Evolutionary conservation across 2,113 vertebrate genomes (phyloP).

Genomic region (Melierax canorus): DNA sequence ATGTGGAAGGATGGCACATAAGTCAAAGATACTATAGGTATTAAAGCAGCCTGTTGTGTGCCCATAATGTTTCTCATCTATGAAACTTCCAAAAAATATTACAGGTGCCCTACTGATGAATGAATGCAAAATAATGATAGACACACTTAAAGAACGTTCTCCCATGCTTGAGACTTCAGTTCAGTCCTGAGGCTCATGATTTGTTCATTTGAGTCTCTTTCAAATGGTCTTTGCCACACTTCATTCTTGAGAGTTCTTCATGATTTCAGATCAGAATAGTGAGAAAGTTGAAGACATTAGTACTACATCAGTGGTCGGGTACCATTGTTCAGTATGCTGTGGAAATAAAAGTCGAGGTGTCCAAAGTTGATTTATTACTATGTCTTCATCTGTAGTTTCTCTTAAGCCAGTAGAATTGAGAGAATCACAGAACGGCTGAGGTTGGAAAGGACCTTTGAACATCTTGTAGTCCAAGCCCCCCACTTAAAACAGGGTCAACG

Average conservation of each 20-base stretch:
- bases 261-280: not conserved
- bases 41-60: not conserved
- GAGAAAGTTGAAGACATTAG: not conserved
- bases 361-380: not conserved
- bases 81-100: not conserved
- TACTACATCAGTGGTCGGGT: not conserved
- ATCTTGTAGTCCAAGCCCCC: not conserved
- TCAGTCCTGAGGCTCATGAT: not conserved
- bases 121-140: not conserved
- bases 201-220: not conserved
- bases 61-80: not conserved
- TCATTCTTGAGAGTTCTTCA: not conserved
- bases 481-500: not conserved
- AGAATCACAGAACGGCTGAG: not conserved
- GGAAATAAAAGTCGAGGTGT: not conserved
- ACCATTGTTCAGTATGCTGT: not conserved
- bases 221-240: not conserved
- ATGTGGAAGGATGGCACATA: not conserved
- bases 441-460: not conserved
- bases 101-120: not conserved
- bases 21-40: not conserved
- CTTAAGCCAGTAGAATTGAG: not conserved
- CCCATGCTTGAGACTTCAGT: not conserved
- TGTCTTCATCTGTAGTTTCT: not conserved
- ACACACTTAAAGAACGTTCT: not conserved